Percentiles rank a stretch among this genome's conserved stretches.
These are phyloP conservation scores for Sesia bembeciformis DNA, from an alignment of 2,888 invertebrate species.

Conservation along the genomic window DNA sequence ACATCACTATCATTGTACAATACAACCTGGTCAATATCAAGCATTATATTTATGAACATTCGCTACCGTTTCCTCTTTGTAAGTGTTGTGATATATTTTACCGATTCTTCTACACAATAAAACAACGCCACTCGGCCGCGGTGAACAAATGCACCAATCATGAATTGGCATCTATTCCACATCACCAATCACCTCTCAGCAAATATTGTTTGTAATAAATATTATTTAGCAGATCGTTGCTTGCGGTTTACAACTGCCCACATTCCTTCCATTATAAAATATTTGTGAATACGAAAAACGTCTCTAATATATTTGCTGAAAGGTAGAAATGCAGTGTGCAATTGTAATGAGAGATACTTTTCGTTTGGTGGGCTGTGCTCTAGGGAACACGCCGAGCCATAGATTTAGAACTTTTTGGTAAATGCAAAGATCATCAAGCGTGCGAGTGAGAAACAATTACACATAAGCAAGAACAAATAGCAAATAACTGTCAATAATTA, in stretches of 20 bases:
- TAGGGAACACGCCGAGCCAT: background rate
- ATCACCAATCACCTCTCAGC: background rate
- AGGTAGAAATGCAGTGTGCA: background rate
- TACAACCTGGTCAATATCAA: no score
- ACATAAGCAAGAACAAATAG: no score
- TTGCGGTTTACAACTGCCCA: background rate
- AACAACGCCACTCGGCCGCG: no score
- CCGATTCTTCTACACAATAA: no score
- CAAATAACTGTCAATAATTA: no score
- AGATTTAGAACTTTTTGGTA: no score
- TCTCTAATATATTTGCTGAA: background rate
- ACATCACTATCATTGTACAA: no score
- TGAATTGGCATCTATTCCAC: slow-evolving; percentile 7
- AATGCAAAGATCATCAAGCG: no score
- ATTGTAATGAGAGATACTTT: background rate
- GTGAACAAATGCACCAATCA: slow-evolving; percentile 6
- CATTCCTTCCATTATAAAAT: background rate
- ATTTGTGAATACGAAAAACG: background rate
- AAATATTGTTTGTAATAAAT: background rate
- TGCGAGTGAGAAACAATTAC: no score
- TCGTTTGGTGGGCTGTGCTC: background rate
- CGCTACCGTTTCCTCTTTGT: no score
- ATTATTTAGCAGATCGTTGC: background rate
- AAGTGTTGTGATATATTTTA: no score
- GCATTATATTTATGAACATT: no score